Percentiles rank a stretch among this genome's conserved stretches.
These are phyloP conservation scores for Lydus trimaculatus DNA, from an alignment of 2,888 invertebrate genomes.

Conservation along the genomic window DNA sequence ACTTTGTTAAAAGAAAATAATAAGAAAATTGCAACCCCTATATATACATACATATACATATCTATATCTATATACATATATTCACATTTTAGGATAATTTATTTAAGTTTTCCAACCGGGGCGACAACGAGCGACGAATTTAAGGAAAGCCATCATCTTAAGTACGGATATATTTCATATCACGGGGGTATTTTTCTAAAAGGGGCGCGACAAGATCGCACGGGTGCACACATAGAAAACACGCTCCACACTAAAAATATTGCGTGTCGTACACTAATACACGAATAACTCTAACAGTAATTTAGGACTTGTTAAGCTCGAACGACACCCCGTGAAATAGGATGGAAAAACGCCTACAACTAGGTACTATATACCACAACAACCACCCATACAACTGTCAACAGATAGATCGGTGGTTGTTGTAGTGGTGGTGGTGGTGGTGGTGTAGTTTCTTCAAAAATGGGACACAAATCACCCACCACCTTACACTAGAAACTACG, in stretches of 20 bases:
- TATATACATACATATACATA: constrained; percentile 35
- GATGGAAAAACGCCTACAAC: constrained; percentile 26
- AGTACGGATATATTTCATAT: constrained; percentile 63
- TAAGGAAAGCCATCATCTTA: constrained; percentile 63
- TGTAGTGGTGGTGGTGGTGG: background rate
- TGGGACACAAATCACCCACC: background rate
- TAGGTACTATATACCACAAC: background rate
- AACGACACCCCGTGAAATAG: constrained; percentile 40
- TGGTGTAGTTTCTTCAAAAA: background rate
- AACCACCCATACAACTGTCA: background rate
- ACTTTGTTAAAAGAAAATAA: background rate
- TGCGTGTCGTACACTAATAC: constrained; percentile 56
- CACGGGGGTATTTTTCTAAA: constrained; percentile 46
- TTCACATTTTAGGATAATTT: constrained; percentile 54
- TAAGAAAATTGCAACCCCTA: background rate
- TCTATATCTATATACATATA: constrained; percentile 55
- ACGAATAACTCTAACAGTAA: constrained; percentile 50
- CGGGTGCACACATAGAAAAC: constrained; percentile 26
- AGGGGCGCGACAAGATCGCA: constrained; percentile 33
- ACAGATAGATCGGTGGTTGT: background rate
- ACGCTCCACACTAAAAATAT: constrained; percentile 50
- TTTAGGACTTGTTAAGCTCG: constrained; percentile 49
- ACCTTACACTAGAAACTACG: background rate
- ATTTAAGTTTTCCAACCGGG: constrained; percentile 52
- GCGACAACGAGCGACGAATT: constrained; percentile 59